Conservation (phyloP, 2,797 vertebrate species). For the Neoniphon sammara region DNA sequence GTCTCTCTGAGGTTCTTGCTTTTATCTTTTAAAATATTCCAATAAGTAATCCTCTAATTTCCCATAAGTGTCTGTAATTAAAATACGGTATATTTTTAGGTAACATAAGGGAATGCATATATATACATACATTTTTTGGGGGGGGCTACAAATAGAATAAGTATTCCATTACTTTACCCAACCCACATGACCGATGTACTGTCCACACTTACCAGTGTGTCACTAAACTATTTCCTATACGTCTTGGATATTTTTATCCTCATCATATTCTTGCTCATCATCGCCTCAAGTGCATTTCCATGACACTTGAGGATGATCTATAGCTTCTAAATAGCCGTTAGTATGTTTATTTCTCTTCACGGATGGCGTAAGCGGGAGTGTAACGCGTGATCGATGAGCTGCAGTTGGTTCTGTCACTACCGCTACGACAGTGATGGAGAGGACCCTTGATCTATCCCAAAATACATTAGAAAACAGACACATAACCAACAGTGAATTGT, state of each 20-base stretch:
- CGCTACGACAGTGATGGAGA: slow-evolving; percentile 60
- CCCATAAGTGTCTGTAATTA: no score
- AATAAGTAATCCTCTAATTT: no score
- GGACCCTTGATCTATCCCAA: slow-evolving; percentile 52
- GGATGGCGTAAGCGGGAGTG: slow-evolving; percentile 2
- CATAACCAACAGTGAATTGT: slow-evolving; percentile 39
- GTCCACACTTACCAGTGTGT: neutral
- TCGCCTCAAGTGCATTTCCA: slow-evolving; percentile 23
- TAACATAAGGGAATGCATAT: no score
- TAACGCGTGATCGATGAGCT: slow-evolving; percentile 55
- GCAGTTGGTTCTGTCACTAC: slow-evolving; percentile 61
- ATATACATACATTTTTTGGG: no score
- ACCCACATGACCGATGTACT: neutral
- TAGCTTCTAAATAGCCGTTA: slow-evolving; percentile 38
- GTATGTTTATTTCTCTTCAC: slow-evolving; percentile 42
- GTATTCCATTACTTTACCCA: no score
- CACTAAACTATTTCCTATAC: neutral
- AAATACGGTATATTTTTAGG: no score
- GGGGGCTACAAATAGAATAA: no score
- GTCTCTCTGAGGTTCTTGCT: no score
- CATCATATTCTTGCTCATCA: slow-evolving; percentile 23
- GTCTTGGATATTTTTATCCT: neutral
- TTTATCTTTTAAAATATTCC: no score
- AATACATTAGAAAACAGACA: slow-evolving; percentile 60
- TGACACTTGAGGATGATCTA: slow-evolving; percentile 29